Conservation (phyloP, 1,140 invertebrate genomes). For the Teleogryllus occipitalis region DNA sequence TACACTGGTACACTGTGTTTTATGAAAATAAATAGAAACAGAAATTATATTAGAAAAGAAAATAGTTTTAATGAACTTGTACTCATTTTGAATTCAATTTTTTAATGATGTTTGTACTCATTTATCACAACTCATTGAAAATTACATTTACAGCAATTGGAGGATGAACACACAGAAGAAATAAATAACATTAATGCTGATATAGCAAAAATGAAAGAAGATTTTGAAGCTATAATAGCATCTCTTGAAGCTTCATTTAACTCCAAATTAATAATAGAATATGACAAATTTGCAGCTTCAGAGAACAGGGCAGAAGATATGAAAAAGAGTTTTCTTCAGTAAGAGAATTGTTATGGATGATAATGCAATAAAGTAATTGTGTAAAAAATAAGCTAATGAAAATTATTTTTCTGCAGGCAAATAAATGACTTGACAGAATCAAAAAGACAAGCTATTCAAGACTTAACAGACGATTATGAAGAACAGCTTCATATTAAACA, state of each 20-base stretch:
- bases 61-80: too few species aligned
- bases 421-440: conserved; percentile 43
- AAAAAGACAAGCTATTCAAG: conserved; percentile 43
- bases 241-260: conserved; percentile 67
- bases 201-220: conserved; percentile 54
- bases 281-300: conserved; percentile 72
- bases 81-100: too few species aligned
- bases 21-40: too few species aligned
- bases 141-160: conserved; percentile 41
- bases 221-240: conserved; percentile 61
- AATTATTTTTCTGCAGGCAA: conserved; percentile 27
- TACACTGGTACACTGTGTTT: too few species aligned
- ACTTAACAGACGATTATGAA: conserved; percentile 51
- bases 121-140: too few species aligned
- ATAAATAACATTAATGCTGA: conserved; percentile 60
- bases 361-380: too few species aligned
- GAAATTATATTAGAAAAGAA: too few species aligned
- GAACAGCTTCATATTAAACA: conserved; percentile 56
- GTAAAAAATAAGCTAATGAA: background rate
- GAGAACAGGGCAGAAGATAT: conserved; percentile 63
- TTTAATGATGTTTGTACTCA: too few species aligned
- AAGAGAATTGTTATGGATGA: background rate
- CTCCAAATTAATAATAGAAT: conserved; percentile 75
- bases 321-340: conserved; percentile 63
- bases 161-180: conserved; percentile 56